Evolutionary conservation across 2,888 invertebrate species (phyloP).

Genomic region (Agrypnus murinus): DNA sequence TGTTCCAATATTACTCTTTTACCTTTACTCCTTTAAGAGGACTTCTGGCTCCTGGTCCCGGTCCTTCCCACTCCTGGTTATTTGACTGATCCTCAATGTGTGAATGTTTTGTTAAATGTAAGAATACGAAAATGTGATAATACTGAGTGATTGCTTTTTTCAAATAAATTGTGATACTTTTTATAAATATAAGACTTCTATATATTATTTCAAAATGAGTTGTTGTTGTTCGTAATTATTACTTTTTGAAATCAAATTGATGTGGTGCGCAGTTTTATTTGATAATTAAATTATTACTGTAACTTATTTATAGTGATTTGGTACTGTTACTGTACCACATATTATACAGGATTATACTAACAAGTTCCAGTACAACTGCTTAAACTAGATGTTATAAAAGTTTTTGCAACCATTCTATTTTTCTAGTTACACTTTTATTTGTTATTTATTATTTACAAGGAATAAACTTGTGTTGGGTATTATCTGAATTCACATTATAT

Average conservation of each 20-base stretch:
- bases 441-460: conserved; percentile 30
- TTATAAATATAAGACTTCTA: conserved; percentile 54
- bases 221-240: conserved; percentile 19
- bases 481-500: conserved; percentile 35
- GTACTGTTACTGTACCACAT: too few relatives aligned
- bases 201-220: conserved; percentile 32
- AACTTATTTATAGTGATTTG: not conserved
- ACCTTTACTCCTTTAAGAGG: conserved; percentile 66
- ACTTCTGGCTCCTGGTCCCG: conserved; percentile 69
- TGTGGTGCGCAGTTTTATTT: conserved; percentile 7
- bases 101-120: conserved; percentile 41
- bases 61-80: conserved; percentile 55
- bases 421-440: conserved; percentile 18
- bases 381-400: conserved; percentile 9
- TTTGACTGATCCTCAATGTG: conserved; percentile 54
- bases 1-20: conserved; percentile 49
- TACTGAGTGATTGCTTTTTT: conserved; percentile 67
- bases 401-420: conserved; percentile 26
- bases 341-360: not conserved
- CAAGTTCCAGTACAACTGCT: conserved; percentile 17
- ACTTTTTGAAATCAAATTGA: conserved; percentile 46
- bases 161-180: conserved; percentile 66
- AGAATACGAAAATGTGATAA: conserved; percentile 65
- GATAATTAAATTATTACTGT: not conserved
- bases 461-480: conserved; percentile 13